These are phyloP conservation scores for Hippocampus zosterae DNA, from an alignment of 2,113 vertebrate species.

Conservation along the genomic window DNA sequence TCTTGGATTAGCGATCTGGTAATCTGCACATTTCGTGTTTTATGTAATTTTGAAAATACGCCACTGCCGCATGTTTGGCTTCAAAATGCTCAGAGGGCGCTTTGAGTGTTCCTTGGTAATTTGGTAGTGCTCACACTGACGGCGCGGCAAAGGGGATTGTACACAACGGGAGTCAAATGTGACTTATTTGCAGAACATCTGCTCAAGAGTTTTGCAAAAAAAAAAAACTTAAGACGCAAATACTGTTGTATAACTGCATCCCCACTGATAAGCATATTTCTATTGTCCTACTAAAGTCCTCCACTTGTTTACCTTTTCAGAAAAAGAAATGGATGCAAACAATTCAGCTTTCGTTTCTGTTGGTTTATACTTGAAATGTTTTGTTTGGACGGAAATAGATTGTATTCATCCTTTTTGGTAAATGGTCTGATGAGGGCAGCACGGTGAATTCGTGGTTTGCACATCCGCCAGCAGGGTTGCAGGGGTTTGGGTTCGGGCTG, in stretches of 20 bases:
- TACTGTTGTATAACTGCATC: not conserved
- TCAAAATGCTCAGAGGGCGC: conserved; percentile 46
- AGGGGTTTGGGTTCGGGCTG: too few species aligned
- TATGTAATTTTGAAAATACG: conserved; percentile 52
- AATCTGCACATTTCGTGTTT: conserved; percentile 64
- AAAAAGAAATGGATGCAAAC: not conserved
- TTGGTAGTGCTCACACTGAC: conserved; percentile 37
- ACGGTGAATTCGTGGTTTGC: too few species aligned
- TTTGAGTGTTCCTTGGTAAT: conserved; percentile 45
- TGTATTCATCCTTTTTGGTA: too few species aligned
- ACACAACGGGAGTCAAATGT: conserved; percentile 19
- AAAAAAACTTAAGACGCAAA: not conserved
- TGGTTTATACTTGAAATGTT: not conserved
- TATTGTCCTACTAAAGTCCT: not conserved
- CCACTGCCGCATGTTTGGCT: conserved; percentile 44
- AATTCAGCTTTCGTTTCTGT: not conserved
- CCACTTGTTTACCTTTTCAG: not conserved
- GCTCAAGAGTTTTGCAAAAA: conserved; percentile 11
- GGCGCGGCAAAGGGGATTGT: conserved; percentile 10
- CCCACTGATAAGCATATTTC: not conserved
- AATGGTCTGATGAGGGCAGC: too few species aligned
- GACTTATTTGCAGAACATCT: conserved; percentile 35
- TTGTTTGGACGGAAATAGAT: too few species aligned
- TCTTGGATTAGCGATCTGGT: conserved; percentile 58
- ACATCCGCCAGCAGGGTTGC: too few species aligned